phyloP scores from a whole-genome alignment of 2,888 invertebrate species.

The Philereme transversata region DNA sequence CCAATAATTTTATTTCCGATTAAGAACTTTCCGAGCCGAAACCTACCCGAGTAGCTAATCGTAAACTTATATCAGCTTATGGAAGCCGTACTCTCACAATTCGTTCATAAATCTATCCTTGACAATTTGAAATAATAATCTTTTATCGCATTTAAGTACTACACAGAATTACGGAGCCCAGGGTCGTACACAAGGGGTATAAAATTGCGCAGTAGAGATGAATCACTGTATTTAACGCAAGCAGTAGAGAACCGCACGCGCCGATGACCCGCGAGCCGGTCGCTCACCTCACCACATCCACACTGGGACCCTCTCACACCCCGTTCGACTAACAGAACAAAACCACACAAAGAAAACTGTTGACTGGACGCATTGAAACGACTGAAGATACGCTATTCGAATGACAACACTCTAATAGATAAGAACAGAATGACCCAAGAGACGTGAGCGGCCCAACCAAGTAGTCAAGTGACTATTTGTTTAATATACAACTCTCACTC shows the following conservation, averaged over 20 bases:
- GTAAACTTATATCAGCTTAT: too few relatives aligned
- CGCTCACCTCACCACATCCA: conserved; percentile 63
- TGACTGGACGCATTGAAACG: conserved; percentile 3
- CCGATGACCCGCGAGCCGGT: conserved; percentile 71
- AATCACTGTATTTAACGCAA: conserved; percentile 43
- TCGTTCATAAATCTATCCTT: conserved; percentile 9
- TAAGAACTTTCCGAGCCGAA: too few relatives aligned
- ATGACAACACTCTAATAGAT: not conserved
- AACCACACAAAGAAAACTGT: conserved; percentile 14
- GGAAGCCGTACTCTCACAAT: not conserved
- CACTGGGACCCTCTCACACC: conserved; percentile 18
- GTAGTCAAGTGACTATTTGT: conserved; percentile 30
- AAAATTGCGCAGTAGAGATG: conserved; percentile 52
- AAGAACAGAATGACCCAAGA: conserved; percentile 5
- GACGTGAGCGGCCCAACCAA: conserved; percentile 34
- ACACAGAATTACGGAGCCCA: not conserved
- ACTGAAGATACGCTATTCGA: not conserved
- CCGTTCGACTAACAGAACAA: conserved; percentile 4
- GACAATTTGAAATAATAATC: not conserved
- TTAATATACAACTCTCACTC: conserved; percentile 39
- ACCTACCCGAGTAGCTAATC: too few relatives aligned
- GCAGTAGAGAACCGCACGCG: conserved; percentile 47
- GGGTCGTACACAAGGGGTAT: conserved; percentile 29
- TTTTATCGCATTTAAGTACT: too few relatives aligned
- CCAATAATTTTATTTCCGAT: not conserved